Conservation (phyloP, 2,888 invertebrate genomes). For the Drosophila helvetica region DNA sequence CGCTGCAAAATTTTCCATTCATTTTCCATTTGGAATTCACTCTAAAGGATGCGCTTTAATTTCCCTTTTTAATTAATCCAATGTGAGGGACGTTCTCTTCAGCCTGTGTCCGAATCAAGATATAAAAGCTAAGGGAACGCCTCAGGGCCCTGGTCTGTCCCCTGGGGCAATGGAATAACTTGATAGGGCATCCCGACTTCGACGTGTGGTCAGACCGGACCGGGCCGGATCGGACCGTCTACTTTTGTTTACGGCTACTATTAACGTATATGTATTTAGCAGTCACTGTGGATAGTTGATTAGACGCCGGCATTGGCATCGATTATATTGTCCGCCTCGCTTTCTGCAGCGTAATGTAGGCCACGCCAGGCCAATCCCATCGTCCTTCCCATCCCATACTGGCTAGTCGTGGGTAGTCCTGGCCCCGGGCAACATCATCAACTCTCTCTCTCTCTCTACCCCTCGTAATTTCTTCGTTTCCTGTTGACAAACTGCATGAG, state of each 20-base stretch:
- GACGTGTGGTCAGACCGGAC: constrained; percentile 1
- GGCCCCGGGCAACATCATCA: background rate
- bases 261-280: constrained; percentile 42
- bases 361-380: constrained; percentile 28
- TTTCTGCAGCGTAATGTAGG: constrained; percentile 29
- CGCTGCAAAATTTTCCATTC: constrained; percentile 25
- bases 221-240: background rate
- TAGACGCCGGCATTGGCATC: constrained; percentile 52
- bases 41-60: constrained; percentile 27
- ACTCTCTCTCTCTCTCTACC: background rate
- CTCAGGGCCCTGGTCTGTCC: constrained; percentile 14
- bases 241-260: constrained; percentile 42
- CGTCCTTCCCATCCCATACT: background rate
- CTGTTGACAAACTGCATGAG: constrained; percentile 44
- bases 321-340: constrained; percentile 39
- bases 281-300: constrained; percentile 43
- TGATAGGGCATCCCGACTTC: constrained; percentile 35
- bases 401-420: background rate
- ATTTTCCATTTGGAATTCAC: constrained; percentile 31
- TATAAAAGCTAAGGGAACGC: constrained; percentile 24
- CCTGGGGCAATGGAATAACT: constrained; percentile 8
- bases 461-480: constrained; percentile 44
- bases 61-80: constrained; percentile 40
- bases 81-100: constrained; percentile 6
- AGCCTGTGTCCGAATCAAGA: background rate